These are phyloP conservation scores for Ageneiosus marmoratus DNA, from an alignment of 2,113 vertebrate species.

Conservation along the genomic window DNA sequence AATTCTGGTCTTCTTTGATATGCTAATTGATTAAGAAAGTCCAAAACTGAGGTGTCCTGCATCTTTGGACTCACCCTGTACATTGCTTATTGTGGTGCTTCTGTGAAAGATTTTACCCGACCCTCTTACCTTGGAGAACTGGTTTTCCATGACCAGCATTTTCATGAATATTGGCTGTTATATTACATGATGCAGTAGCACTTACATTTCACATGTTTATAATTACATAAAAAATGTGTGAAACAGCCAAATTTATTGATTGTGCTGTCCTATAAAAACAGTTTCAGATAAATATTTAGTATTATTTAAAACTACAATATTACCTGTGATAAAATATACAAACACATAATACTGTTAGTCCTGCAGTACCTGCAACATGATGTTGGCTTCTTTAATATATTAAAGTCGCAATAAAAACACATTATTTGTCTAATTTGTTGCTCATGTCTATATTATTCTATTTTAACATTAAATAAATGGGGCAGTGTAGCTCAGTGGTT, in stretches of 20 bases:
- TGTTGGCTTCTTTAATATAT: neutral
- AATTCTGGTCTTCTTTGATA: too few relatives aligned
- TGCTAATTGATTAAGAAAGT: too few relatives aligned
- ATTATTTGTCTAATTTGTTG: neutral
- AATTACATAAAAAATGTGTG: too few relatives aligned
- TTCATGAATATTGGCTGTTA: too few relatives aligned
- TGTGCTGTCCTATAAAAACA: neutral
- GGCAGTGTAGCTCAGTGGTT: too few relatives aligned
- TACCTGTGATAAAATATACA: neutral
- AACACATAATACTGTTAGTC: neutral
- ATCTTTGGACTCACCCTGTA: too few relatives aligned
- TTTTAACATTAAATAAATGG: neutral
- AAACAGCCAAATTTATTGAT: too few relatives aligned
- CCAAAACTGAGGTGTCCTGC: too few relatives aligned
- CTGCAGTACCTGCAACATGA: neutral
- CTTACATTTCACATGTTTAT: too few relatives aligned
- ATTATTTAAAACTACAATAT: neutral
- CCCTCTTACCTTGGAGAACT: too few relatives aligned
- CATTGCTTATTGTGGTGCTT: neutral
- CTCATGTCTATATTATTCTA: neutral
- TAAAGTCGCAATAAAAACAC: neutral
- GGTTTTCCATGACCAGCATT: too few relatives aligned
- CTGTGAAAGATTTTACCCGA: neutral
- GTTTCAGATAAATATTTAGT: neutral
- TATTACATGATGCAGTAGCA: too few relatives aligned